phyloP scores from a whole-genome alignment of 1,140 invertebrate genomes.

The Bactericera cockerelli region DNA sequence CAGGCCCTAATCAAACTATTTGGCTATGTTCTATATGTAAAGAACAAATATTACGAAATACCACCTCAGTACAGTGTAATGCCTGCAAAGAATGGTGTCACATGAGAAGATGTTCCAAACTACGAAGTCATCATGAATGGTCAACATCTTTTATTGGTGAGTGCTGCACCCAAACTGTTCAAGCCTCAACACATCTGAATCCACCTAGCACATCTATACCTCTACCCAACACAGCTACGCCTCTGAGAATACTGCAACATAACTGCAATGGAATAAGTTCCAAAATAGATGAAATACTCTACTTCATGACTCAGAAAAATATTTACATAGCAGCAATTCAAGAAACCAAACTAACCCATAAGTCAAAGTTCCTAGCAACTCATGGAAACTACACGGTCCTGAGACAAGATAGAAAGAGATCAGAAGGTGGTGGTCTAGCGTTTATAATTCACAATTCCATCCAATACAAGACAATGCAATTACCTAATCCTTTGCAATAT shows the following conservation, averaged over 20 bases:
- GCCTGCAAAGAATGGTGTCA: background rate
- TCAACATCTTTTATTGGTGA: background rate
- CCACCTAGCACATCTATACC: background rate
- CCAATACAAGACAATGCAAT: background rate
- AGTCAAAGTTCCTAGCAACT: background rate
- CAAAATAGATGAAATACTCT: constrained; percentile 9
- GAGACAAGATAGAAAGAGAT: constrained; percentile 7
- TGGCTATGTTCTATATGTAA: background rate
- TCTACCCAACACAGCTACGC: too few species aligned
- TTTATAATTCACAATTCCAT: constrained; percentile 10
- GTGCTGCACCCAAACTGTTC: background rate
- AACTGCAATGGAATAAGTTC: constrained; percentile 9
- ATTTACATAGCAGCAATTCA: background rate
- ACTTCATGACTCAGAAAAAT: constrained; percentile 6
- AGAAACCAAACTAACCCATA: background rate
- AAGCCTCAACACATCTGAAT: background rate
- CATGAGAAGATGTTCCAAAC: background rate
- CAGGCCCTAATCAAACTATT: background rate
- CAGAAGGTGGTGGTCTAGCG: constrained; percentile 3
- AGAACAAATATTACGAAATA: background rate
- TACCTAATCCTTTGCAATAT: constrained; percentile 3
- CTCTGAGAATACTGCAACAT: constrained; percentile 2
- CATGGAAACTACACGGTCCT: background rate
- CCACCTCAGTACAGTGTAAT: constrained; percentile 4
- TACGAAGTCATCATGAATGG: background rate